phyloP scores from a whole-genome alignment of 35 echinoderm and acorn worm genomes.

The Diadema setosum region DNA sequence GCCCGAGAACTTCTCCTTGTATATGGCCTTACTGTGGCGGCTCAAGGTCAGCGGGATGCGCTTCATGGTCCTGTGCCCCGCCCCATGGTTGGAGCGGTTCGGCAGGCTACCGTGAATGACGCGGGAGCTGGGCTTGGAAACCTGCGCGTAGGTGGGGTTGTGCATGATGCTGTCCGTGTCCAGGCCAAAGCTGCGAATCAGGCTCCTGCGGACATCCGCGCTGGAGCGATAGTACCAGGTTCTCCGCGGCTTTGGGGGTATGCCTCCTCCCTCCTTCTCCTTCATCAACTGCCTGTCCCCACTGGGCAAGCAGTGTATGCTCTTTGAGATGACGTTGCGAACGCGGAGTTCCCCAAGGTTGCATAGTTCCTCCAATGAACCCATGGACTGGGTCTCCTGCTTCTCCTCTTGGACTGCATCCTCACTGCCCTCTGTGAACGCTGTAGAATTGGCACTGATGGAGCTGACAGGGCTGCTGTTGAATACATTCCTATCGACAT shows the following conservation, averaged over 20 bases:
- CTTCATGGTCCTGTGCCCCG: neutral
- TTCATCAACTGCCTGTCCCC: neutral
- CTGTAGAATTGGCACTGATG: slow-evolving; percentile 24
- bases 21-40: neutral
- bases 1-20: neutral
- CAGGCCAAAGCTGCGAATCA: slow-evolving; percentile 23
- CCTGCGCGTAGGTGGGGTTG: slow-evolving; percentile 51
- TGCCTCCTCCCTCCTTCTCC: neutral
- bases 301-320: neutral
- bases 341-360: slow-evolving; percentile 20
- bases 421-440: slow-evolving; percentile 29
- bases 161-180: slow-evolving; percentile 15
- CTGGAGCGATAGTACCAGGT: slow-evolving; percentile 92
- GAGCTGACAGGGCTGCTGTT: slow-evolving; percentile 55
- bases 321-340: neutral
- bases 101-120: slow-evolving; percentile 15
- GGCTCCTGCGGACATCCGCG: slow-evolving; percentile 61
- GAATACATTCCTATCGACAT: slow-evolving; percentile 4
- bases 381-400: slow-evolving; percentile 19
- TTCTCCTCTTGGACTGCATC: slow-evolving; percentile 26
- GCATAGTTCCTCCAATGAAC: slow-evolving; percentile 46
- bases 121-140: slow-evolving; percentile 30
- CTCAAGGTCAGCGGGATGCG: slow-evolving; percentile 4
- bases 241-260: slow-evolving; percentile 75
- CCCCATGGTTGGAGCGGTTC: neutral